phyloP scores from a whole-genome alignment of 2,113 vertebrate species.

The Charina bottae region DNA sequence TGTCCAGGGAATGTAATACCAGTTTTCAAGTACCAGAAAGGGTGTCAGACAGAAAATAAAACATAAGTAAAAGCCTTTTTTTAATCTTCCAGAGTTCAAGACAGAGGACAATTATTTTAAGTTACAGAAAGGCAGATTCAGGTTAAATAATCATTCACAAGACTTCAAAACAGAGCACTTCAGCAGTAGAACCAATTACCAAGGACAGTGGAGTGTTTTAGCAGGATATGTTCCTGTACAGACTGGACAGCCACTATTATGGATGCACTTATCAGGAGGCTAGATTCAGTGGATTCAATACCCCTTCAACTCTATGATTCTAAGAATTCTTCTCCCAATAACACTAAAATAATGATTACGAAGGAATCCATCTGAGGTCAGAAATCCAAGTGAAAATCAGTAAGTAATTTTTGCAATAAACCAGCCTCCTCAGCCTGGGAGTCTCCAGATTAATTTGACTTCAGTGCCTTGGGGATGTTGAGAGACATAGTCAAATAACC shows the following conservation, averaged over 20 bases:
- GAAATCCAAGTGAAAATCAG: background rate
- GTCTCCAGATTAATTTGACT: background rate
- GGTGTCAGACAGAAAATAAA: background rate
- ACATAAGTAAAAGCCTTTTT: background rate
- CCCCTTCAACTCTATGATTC: background rate
- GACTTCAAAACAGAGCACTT: too few species aligned
- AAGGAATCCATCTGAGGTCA: background rate
- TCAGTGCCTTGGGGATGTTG: background rate
- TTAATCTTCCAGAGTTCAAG: background rate
- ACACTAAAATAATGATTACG: background rate
- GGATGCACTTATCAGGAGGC: background rate
- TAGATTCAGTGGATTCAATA: background rate
- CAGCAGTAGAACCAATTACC: background rate
- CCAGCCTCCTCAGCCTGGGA: background rate
- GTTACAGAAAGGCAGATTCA: background rate
- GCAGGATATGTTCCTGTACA: background rate
- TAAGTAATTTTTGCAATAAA: background rate
- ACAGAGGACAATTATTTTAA: background rate
- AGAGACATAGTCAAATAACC: background rate
- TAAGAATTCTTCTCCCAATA: background rate
- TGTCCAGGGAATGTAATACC: background rate
- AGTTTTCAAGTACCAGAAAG: background rate
- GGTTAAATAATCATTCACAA: background rate
- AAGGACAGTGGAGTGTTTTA: background rate
- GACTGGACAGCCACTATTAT: background rate